phyloP scores from a whole-genome alignment of 2,888 invertebrate species.

The Panzeria rudis region DNA sequence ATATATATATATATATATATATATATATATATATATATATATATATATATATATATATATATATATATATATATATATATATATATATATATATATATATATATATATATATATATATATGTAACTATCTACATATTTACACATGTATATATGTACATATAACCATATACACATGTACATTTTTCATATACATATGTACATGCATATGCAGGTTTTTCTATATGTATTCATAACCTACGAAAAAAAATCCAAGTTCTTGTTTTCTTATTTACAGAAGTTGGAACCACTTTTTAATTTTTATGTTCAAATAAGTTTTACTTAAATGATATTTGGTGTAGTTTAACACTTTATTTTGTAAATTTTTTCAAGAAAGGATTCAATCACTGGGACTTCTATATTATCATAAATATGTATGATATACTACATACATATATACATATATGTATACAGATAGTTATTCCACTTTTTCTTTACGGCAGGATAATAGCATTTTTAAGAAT shows the following conservation, averaged over 20 bases:
- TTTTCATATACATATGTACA: constrained; percentile 47
- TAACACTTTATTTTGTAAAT: background rate
- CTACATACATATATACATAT: background rate
- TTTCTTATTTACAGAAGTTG: constrained; percentile 4
- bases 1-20: background rate
- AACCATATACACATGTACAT: background rate
- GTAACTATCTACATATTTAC: background rate
- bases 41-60: background rate
- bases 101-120: background rate
- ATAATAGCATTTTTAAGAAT: constrained; percentile 46
- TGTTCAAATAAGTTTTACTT: background rate
- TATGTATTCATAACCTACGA: constrained; percentile 74
- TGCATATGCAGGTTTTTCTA: constrained; percentile 37
- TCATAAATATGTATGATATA: constrained; percentile 10
- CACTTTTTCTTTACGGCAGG: constrained; percentile 23
- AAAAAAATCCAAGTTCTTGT: constrained; percentile 74
- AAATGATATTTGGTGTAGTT: background rate
- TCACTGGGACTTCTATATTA: constrained; percentile 62
- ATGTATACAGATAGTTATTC: constrained; percentile 10
- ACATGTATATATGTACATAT: background rate
- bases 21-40: constrained; percentile 23
- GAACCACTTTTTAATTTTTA: background rate
- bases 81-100: too few relatives aligned
- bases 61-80: too few relatives aligned
- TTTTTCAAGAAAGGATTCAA: constrained; percentile 8